Evolutionary conservation across 2,888 invertebrate species (phyloP), one percentile per base, ranked within the genome.

Genomic region (Synanthedon formicaeformis): DNA sequence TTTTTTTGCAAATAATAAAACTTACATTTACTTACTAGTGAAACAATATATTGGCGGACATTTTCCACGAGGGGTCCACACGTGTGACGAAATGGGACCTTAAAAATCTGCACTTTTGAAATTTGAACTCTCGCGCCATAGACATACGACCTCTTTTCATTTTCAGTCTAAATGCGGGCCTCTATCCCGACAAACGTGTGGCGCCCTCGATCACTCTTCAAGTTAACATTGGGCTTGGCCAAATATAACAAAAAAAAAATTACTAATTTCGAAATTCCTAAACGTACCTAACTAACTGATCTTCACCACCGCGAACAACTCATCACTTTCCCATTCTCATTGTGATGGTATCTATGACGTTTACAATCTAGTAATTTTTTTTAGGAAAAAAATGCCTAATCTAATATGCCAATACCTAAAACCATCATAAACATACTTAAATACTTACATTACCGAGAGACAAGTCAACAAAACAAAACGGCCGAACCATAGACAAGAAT

Each of bases 331-430:
- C 52, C 57, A 55, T 63, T 66, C 59, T 56, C 61, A 60, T 72
- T 68, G 65, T 60, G 67, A 66, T 64, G 69, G 75, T 78, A 81
- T 81, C 85, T 81, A 84, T 83, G 85, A 84, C 84, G 85, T 80
- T 75, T 70, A 69, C 71, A 73, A n/a, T 23, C 16, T 34, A 34
- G 3, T 34, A 50, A 12, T 16, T 14, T 23, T 23, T 50, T 34
- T 5, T 34, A 49, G 23, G 50, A 50, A 6, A 34, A 16, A 67
- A 34, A 23, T 34, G 10, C 69, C 76, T 81, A 83, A 72, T 69
- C 74, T 79, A 58, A 58, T 64, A 16, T 16, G n/a, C 2, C 65
- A 69, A 73, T 67, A 66, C 68, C 75, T 81, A 79, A 23, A 23
- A 68, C 73, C 76, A 77, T 78, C 61, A 71, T 75, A 67, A 75